phyloP scores from a whole-genome alignment of 2,113 vertebrate genomes.

The Cricetomys ansorgei region DNA sequence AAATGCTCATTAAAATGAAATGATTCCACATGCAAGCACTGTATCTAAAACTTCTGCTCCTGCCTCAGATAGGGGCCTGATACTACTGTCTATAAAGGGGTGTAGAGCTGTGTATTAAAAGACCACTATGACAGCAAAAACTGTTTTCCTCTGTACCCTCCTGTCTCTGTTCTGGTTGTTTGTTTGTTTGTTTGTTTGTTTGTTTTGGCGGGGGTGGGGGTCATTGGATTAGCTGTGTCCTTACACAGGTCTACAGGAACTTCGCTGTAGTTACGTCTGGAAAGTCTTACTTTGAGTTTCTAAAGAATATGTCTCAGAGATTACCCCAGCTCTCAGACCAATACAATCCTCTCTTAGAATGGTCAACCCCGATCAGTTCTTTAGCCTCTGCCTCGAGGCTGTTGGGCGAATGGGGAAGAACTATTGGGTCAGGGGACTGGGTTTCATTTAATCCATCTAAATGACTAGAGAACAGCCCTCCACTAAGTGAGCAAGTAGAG shows the following conservation, averaged over 20 bases:
- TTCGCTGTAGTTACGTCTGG: neutral
- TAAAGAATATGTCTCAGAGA: neutral
- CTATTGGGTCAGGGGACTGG: neutral
- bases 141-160: neutral
- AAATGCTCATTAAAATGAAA: neutral
- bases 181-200: no score
- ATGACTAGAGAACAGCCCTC: conserved; percentile 16
- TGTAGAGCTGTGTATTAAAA: neutral
- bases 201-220: no score
- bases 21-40: neutral
- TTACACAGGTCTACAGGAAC: neutral
- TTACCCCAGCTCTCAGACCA: neutral
- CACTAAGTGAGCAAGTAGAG: neutral
- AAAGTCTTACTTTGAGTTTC: neutral
- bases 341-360: neutral
- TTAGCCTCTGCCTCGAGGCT: neutral
- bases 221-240: neutral
- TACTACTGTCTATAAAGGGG: neutral
- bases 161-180: neutral
- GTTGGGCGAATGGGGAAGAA: neutral
- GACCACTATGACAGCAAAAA: neutral
- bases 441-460: neutral
- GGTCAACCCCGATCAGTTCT: neutral
- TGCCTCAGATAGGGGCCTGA: neutral
- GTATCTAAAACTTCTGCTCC: neutral